phyloP scores from a whole-genome alignment of 1,140 invertebrate species.

The Heliothis subflexa region DNA sequence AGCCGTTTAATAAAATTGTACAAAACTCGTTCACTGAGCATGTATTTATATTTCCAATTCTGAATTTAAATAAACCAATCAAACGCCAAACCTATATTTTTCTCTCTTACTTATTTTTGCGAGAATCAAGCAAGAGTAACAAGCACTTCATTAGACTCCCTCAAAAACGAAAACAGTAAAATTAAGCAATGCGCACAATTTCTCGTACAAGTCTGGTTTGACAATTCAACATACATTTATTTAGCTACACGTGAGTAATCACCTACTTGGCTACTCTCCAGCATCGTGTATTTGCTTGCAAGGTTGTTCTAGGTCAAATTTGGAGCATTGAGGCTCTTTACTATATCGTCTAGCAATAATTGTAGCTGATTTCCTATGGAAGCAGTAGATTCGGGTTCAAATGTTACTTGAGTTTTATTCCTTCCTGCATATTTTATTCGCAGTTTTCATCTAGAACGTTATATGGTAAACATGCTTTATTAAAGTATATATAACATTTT shows the following conservation, averaged over 20 bases:
- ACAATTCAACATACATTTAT: conserved; percentile 12
- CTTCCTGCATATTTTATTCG: too few species aligned
- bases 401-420: too few species aligned
- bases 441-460: too few species aligned
- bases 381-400: not conserved
- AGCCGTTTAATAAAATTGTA: too few species aligned
- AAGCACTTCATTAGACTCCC: not conserved
- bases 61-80: too few species aligned
- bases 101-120: too few species aligned
- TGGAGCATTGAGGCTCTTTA: not conserved
- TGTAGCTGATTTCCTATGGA: not conserved
- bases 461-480: too few species aligned
- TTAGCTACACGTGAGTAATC: conserved; percentile 1
- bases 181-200: not conserved
- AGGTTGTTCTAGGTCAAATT: conserved; percentile 19
- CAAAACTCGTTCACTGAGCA: too few species aligned
- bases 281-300: conserved; percentile 18
- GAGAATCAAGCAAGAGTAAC: too few species aligned
- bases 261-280: conserved; percentile 17
- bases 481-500: too few species aligned
- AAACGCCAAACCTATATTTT: too few species aligned
- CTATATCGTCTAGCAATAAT: not conserved
- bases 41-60: too few species aligned
- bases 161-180: not conserved
- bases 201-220: not conserved